Conservation (phyloP, 2,113 vertebrate species). For the Lepisosteus oculatus region DNA sequence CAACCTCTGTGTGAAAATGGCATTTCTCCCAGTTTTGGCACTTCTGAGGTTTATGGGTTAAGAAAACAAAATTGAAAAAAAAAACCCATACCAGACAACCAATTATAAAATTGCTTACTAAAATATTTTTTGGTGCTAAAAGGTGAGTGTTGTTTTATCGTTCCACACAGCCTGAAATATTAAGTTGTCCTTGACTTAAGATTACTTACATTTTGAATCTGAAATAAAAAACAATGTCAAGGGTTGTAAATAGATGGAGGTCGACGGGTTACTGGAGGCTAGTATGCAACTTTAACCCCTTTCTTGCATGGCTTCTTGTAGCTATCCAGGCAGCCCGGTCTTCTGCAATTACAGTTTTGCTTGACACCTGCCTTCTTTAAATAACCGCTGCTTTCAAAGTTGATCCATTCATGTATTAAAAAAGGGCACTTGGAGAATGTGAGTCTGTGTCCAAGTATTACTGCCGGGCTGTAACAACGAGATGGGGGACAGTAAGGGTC, state of each 20-base stretch:
- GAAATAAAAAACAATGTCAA: slow-evolving; percentile 42
- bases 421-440: slow-evolving; percentile 44
- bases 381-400: slow-evolving; percentile 70
- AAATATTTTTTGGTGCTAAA: slow-evolving; percentile 67
- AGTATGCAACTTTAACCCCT: slow-evolving; percentile 45
- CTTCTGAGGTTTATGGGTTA: slow-evolving; percentile 67
- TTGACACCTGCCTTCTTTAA: slow-evolving; percentile 58
- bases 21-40: slow-evolving; percentile 65
- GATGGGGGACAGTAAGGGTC: slow-evolving; percentile 58
- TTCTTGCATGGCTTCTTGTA: slow-evolving; percentile 33
- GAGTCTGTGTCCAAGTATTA: slow-evolving; percentile 68
- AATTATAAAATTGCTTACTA: slow-evolving; percentile 74
- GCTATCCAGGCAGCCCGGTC: slow-evolving; percentile 45
- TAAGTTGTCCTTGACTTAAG: slow-evolving; percentile 61
- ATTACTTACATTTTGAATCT: slow-evolving; percentile 69
- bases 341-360: slow-evolving; percentile 32
- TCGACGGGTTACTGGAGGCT: slow-evolving; percentile 57
- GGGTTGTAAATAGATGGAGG: slow-evolving; percentile 63
- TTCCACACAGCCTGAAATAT: slow-evolving; percentile 54
- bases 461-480: slow-evolving; percentile 67
- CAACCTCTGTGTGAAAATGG: slow-evolving; percentile 56
- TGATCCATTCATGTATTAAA: slow-evolving; percentile 77
- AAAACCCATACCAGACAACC: slow-evolving; percentile 42
- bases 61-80: slow-evolving; percentile 34
- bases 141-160: slow-evolving; percentile 58